Percentiles rank a stretch among this genome's conserved stretches.
These are phyloP conservation scores for Phytoseiulus persimilis DNA, from an alignment of 2,888 invertebrate species.

Conservation along the genomic window DNA sequence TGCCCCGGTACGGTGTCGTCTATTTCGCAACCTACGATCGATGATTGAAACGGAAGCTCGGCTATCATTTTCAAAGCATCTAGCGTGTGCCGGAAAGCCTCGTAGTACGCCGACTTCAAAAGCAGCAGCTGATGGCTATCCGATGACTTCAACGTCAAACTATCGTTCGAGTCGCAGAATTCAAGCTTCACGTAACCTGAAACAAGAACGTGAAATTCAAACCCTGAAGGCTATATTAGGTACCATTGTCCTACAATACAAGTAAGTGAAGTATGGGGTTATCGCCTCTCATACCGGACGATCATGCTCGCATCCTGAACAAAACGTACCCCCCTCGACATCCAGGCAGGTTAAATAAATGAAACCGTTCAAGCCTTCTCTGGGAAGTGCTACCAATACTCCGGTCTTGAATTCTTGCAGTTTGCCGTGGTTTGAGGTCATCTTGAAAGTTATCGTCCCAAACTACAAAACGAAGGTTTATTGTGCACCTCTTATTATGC, in stretches of 20 bases:
- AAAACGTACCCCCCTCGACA: background rate
- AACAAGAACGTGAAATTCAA: background rate
- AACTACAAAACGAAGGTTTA: background rate
- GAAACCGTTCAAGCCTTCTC: background rate
- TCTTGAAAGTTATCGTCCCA: background rate
- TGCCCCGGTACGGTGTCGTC: background rate
- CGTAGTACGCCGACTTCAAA: background rate
- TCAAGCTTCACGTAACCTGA: background rate
- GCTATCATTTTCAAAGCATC: background rate
- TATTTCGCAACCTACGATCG: background rate
- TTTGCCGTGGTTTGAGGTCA: background rate
- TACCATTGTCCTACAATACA: too few species aligned
- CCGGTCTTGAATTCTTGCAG: background rate
- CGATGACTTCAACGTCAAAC: background rate
- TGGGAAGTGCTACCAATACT: background rate
- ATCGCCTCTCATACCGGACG: too few species aligned
- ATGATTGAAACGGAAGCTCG: background rate
- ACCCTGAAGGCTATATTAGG: too few species aligned
- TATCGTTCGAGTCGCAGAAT: background rate
- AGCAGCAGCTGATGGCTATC: background rate
- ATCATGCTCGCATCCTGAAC: too few species aligned
- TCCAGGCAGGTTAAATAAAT: background rate
- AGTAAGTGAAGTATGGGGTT: too few species aligned
- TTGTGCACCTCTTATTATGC: too few species aligned
- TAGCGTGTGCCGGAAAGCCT: background rate